Conservation (phyloP, 2,113 vertebrate species). For the Athene cunicularia region DNA sequence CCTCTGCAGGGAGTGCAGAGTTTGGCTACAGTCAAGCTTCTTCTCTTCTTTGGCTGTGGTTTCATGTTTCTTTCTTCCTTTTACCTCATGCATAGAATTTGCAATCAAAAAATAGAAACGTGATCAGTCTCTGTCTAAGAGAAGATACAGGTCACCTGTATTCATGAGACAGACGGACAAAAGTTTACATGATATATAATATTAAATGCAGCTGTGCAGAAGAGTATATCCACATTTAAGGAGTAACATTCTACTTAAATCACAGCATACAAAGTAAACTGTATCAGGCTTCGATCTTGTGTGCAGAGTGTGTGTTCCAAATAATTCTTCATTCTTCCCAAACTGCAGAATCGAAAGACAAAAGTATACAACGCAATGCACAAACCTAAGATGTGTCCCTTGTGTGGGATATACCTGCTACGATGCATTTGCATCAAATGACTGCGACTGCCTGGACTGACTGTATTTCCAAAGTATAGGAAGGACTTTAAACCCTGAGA, state of each 20-base stretch:
- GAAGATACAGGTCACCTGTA: not conserved
- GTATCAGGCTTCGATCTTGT: not conserved
- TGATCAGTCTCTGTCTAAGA: not conserved
- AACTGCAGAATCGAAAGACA: not conserved
- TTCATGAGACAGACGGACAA: not conserved
- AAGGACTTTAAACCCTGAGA: not conserved
- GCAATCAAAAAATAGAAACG: not conserved
- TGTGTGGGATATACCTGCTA: not conserved
- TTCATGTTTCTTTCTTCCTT: not conserved
- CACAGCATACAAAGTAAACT: not conserved
- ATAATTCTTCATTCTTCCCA: not conserved
- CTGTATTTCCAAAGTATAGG: not conserved
- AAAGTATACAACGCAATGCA: not conserved
- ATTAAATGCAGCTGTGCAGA: not conserved
- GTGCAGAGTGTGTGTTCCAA: not conserved
- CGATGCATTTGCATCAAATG: not conserved
- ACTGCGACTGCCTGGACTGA: not conserved
- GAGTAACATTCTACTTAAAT: not conserved
- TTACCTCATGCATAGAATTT: not conserved
- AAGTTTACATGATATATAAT: not conserved
- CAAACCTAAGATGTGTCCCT: not conserved
- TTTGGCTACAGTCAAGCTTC: not conserved
- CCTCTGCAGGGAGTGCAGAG: not conserved
- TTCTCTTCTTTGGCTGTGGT: not conserved
- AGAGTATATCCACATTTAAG: not conserved